phyloP scores from a whole-genome alignment of 1,140 invertebrate species.

The Halesus radiatus region DNA sequence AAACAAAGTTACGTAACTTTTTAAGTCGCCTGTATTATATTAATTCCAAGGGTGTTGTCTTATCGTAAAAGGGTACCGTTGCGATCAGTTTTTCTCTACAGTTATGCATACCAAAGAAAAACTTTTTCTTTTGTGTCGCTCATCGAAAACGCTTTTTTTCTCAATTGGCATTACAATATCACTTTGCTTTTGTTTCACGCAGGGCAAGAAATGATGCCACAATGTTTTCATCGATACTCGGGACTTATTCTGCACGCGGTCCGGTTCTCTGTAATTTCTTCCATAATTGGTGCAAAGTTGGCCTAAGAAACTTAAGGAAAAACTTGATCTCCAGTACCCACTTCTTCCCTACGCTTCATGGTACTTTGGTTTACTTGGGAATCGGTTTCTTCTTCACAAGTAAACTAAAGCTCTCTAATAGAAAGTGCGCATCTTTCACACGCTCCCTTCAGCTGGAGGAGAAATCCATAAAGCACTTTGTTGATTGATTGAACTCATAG shows the following conservation, averaged over 20 bases:
- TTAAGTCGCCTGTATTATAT: too few species aligned
- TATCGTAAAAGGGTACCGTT: too few species aligned
- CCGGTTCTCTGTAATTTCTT: constrained; percentile 19
- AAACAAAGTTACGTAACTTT: too few species aligned
- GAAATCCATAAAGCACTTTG: not conserved
- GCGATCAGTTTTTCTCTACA: too few species aligned
- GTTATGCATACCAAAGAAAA: too few species aligned
- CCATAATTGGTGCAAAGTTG: constrained; percentile 17
- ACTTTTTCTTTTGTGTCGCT: too few species aligned
- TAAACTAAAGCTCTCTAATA: not conserved
- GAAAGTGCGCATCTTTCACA: not conserved
- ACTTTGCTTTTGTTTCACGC: not conserved
- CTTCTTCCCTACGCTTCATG: not conserved
- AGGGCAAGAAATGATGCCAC: not conserved
- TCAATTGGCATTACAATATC: not conserved
- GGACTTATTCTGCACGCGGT: not conserved
- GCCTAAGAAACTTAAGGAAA: constrained; percentile 15
- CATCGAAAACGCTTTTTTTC: too few species aligned
- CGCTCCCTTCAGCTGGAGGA: not conserved
- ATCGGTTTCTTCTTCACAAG: not conserved
- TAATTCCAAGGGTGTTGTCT: too few species aligned
- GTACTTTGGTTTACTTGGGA: not conserved
- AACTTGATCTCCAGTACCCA: not conserved
- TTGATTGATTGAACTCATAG: not conserved
- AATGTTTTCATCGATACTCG: not conserved